Conservation (phyloP, 30 jellyfish, hydroid and myxozoan genomes). For the Clytia hemisphaerica region DNA sequence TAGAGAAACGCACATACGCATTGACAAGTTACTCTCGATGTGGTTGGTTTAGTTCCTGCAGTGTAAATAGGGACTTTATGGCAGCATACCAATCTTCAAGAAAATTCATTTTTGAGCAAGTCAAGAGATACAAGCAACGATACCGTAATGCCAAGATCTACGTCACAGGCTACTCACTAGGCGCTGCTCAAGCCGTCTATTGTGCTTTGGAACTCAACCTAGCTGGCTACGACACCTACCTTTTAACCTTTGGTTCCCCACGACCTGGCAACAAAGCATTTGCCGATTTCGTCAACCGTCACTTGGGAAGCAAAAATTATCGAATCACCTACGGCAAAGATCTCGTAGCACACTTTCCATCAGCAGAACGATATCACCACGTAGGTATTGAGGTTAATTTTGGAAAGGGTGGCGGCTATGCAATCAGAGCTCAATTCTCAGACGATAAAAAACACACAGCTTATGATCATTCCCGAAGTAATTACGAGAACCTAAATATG, state of each 20-base stretch:
- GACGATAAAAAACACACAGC: no score
- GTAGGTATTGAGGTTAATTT: background rate
- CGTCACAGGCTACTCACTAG: background rate
- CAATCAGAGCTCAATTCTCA: no score
- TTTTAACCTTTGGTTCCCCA: slow-evolving; percentile 4
- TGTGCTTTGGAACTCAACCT: background rate
- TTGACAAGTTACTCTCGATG: no score
- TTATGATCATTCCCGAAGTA: no score
- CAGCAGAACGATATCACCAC: background rate
- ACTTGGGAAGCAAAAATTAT: background rate
- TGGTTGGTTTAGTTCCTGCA: no score
- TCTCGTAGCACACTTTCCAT: background rate
- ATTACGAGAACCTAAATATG: no score
- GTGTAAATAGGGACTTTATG: background rate
- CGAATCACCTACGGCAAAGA: background rate
- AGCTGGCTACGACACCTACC: background rate
- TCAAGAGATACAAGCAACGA: background rate
- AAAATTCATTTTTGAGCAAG: background rate
- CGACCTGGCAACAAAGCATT: background rate
- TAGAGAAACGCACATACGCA: no score
- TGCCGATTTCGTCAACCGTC: background rate
- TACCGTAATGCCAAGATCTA: background rate
- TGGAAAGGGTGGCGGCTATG: background rate
- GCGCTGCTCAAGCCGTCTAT: background rate
- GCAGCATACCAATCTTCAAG: background rate